Conservation (phyloP, 2,113 vertebrate species). For the Opisthocomus hoazin region DNA sequence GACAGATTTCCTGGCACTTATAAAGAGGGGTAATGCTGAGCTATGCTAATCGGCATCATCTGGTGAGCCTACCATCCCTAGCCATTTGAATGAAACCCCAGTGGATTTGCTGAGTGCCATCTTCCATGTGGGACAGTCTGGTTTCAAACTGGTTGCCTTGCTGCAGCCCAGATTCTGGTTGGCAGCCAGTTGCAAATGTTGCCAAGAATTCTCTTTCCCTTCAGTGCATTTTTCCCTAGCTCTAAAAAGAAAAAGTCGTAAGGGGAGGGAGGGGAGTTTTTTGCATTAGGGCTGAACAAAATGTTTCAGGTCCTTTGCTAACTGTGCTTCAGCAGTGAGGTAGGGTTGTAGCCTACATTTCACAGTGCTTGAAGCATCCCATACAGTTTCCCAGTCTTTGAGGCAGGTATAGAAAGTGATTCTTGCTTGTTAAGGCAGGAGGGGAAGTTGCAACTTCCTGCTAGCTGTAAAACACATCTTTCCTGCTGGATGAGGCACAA, state of each 20-base stretch:
- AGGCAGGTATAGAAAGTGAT: neutral
- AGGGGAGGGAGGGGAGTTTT: neutral
- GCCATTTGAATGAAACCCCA: neutral
- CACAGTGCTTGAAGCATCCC: neutral
- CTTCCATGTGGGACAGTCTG: neutral
- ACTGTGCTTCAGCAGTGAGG: neutral
- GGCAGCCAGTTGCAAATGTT: neutral
- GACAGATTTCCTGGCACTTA: slow-evolving; percentile 30
- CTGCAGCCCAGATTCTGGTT: slow-evolving; percentile 2
- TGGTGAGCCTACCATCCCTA: slow-evolving; percentile 8
- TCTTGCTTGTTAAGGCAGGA: neutral
- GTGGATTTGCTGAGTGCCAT: neutral
- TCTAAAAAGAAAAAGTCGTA: slow-evolving; percentile 17
- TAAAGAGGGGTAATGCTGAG: slow-evolving; percentile 7
- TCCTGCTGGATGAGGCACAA: neutral
- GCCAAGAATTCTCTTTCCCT: slow-evolving; percentile 36
- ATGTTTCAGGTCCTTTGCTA: neutral
- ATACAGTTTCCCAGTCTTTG: neutral
- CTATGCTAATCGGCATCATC: slow-evolving; percentile 55
- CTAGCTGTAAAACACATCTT: neutral
- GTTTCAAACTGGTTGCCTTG: neutral
- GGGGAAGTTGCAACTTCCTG: neutral
- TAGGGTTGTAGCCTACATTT: neutral
- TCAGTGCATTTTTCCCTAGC: neutral
- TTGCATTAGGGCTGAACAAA: neutral